Base-by-base conservation (phyloP, 92 coral and sea anemone species). In the Ricordea florida region DNA sequence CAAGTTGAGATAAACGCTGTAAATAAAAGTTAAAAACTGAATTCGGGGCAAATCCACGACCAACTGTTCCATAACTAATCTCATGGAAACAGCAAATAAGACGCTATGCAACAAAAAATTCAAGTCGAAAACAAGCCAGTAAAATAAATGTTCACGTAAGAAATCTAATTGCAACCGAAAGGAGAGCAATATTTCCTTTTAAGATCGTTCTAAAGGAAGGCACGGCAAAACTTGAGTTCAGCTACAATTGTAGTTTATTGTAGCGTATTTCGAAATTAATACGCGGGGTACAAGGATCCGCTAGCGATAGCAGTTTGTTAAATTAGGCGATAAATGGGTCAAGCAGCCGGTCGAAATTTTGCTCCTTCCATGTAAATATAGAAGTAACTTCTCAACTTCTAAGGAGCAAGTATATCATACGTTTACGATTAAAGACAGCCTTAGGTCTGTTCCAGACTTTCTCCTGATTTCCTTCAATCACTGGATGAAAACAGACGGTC, bases 1-100 rank as follows among this genome's bases (percentile, higher is more conserved):
- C 18, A 2, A 60, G 47, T 8, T 21, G 6, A 10, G 47, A 10
- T 37, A 14, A 51, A 21, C 59, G 3, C 59, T 51, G 22, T n/a
- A 3, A 2, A 15, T 6, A 51, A 27, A 26, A 13, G 16, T 58
- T 15, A 66, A 62, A n/a, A 66, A 45, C 23, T 17, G 3, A 58
- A 30, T 45, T 22, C 57, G 48, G 73, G 73, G 59, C 73, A 66
- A 66, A 66, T 32, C 43, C 73, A 66, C 34, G 30, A 65, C 67
- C 37, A 14, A 63, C 43, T 28, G 21, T 21, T 7, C 62, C 15
- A 14, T 57, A 37, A 66, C 26, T 56, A 61, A 50, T 31, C 59
- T 37, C 56, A 14, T 22, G 30, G 53, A 5, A 73, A 60, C 65
- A 62, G 67, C 56, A 29, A 60, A 62, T 17, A 32, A 59, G 18